These are phyloP conservation scores for Seriola dumerili DNA, from an alignment of 2,113 vertebrate species.

Conservation along the genomic window DNA sequence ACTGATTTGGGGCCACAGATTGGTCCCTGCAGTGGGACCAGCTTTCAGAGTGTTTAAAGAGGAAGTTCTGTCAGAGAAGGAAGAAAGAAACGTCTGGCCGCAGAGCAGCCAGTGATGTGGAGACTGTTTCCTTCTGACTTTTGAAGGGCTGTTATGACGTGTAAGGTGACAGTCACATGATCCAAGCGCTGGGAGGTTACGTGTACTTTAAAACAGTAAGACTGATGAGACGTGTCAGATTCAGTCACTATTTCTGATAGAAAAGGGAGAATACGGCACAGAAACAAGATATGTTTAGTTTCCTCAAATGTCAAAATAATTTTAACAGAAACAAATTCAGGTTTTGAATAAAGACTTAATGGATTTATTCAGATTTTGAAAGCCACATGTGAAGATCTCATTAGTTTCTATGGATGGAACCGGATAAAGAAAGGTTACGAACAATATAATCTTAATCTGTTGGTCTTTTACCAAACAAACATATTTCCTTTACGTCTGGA, in stretches of 20 bases:
- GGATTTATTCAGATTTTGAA: too few relatives aligned
- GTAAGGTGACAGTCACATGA: neutral
- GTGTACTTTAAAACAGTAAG: neutral
- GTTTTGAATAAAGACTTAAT: too few relatives aligned
- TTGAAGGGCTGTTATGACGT: neutral
- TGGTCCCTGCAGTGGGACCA: constrained; percentile 52
- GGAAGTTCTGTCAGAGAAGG: constrained; percentile 17
- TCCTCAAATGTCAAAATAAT: too few relatives aligned
- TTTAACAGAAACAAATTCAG: too few relatives aligned
- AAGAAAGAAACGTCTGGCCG: neutral
- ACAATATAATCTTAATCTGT: too few relatives aligned
- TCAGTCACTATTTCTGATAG: neutral
- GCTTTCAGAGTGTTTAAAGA: constrained; percentile 42
- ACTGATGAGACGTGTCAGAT: neutral
- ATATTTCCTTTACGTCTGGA: too few relatives aligned
- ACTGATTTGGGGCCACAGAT: constrained; percentile 42
- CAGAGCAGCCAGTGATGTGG: neutral
- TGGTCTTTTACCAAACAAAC: too few relatives aligned
- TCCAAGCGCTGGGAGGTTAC: neutral
- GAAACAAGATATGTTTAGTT: too few relatives aligned
- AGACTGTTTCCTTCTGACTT: neutral
- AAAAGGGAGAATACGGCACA: neutral
- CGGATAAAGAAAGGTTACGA: too few relatives aligned
- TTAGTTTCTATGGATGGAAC: too few relatives aligned
- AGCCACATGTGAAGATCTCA: neutral